These are phyloP conservation scores for Cyprinodon brontotheroides DNA, from an alignment of 2,113 vertebrate genomes.

Conservation along the genomic window DNA sequence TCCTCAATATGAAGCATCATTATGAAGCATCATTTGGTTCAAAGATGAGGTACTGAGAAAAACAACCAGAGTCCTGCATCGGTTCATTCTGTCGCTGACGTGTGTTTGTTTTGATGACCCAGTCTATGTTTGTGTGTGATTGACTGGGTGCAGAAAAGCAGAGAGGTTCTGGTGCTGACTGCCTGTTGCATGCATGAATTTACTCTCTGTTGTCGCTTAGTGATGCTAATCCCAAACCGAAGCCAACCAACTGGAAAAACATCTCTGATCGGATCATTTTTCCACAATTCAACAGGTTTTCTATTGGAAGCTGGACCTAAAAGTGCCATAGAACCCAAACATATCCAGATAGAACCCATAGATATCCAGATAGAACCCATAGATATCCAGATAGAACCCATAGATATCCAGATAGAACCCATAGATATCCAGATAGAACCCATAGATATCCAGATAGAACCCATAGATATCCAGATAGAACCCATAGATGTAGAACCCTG, in stretches of 20 bases:
- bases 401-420: background rate
- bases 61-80: conserved; percentile 30
- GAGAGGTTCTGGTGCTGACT: background rate
- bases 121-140: conserved; percentile 8
- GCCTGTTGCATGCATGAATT: conserved; percentile 1
- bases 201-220: background rate
- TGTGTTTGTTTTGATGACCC: conserved; percentile 12
- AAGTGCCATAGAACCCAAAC: background rate
- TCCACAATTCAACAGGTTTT: too few species aligned
- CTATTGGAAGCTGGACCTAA: background rate
- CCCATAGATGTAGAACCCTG: too few species aligned
- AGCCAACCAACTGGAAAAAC: background rate
- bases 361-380: background rate
- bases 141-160: background rate
- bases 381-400: background rate
- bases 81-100: conserved; percentile 27
- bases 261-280: too few species aligned
- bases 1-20: conserved; percentile 53
- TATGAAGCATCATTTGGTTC: conserved; percentile 54
- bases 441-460: too few species aligned
- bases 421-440: too few species aligned
- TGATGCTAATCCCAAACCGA: background rate
- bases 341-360: background rate
- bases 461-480: too few species aligned
- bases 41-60: conserved; percentile 27